Evolutionary conservation across 2,113 vertebrate genomes (phyloP).

Genomic region (Microtus richardsoni): DNA sequence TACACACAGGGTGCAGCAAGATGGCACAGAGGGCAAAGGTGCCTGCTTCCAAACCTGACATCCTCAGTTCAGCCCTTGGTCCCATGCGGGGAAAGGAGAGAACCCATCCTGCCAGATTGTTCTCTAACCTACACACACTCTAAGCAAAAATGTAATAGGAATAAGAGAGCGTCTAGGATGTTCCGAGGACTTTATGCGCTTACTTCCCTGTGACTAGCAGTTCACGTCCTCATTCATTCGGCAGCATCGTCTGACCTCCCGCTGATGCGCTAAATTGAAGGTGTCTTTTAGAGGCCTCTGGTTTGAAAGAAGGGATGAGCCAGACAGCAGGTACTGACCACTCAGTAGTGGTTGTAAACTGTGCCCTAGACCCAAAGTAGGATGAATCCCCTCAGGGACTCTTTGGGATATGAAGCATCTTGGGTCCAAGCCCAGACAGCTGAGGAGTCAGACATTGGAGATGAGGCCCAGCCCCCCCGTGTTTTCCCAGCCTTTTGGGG

Average conservation of each 20-base stretch:
- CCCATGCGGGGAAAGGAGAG: neutral
- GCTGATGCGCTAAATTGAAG: rapidly evolving
- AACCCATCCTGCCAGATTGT: neutral
- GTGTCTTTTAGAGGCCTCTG: neutral
- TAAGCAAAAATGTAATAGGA: neutral
- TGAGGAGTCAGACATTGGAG: neutral
- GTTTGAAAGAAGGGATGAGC: neutral
- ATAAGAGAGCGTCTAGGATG: neutral
- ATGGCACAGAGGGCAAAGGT: neutral
- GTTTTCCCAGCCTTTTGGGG: neutral
- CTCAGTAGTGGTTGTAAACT: neutral
- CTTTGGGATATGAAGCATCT: neutral
- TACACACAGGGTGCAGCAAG: neutral
- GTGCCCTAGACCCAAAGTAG: neutral
- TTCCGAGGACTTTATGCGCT: neutral
- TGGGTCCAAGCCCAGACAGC: neutral
- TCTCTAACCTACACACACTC: neutral
- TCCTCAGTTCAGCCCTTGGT: neutral
- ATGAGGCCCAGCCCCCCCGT: neutral
- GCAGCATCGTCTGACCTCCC: neutral
- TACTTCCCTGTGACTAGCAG: neutral
- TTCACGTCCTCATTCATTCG: neutral
- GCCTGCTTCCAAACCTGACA: neutral
- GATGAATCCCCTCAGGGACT: neutral
- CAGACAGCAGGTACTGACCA: neutral